Conservation (phyloP, 2,797 vertebrate species). For the Phoxinus dragarum region DNA sequence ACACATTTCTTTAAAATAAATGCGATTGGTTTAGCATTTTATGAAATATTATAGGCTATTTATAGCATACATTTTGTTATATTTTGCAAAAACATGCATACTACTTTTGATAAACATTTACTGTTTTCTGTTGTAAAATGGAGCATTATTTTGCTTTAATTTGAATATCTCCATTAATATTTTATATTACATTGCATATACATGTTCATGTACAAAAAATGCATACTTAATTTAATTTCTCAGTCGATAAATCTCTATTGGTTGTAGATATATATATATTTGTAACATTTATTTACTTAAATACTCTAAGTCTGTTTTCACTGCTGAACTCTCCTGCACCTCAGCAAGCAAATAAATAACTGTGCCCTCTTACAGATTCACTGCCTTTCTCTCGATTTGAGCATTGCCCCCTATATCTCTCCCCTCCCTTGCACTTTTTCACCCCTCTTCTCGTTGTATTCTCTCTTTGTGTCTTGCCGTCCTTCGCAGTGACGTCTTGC, state of each 20-base stretch:
- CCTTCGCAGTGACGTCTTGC: slow-evolving; percentile 79
- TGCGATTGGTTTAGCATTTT: background rate
- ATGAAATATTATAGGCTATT: background rate
- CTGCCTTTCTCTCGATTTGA: slow-evolving; percentile 36
- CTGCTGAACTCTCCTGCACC: slow-evolving; percentile 41
- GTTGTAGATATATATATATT: background rate
- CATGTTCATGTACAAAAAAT: background rate
- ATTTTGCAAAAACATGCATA: background rate
- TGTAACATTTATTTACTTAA: slow-evolving; percentile 7
- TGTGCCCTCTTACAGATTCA: slow-evolving; percentile 40
- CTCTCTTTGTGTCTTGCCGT: slow-evolving; percentile 76
- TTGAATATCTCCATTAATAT: background rate
- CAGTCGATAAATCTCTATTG: background rate
- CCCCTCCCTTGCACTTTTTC: slow-evolving; percentile 44
- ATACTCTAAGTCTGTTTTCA: background rate
- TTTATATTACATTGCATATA: background rate
- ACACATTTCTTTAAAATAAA: background rate
- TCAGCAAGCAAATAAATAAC: slow-evolving; percentile 55
- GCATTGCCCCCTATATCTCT: slow-evolving; percentile 58
- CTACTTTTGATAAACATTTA: background rate
- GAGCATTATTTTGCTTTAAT: background rate
- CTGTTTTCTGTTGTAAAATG: background rate
- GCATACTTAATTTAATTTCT: background rate
- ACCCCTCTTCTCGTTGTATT: slow-evolving; percentile 67
- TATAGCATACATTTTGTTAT: background rate